Evolutionary conservation across 1,140 invertebrate genomes (phyloP).

Genomic region (Triops longicaudatus): DNA sequence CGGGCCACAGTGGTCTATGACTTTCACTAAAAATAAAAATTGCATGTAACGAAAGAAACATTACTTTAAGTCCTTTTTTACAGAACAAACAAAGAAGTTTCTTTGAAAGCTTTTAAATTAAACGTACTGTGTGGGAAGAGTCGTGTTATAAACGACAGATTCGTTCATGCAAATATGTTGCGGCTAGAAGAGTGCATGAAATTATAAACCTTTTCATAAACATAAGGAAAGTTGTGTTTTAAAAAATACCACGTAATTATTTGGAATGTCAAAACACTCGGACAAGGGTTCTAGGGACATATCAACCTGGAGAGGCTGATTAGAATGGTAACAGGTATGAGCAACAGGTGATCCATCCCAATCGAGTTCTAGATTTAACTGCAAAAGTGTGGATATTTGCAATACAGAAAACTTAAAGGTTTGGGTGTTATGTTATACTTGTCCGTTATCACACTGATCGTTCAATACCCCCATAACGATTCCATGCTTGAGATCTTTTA

Average conservation of each 20-base stretch:
- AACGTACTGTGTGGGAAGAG: constrained; percentile 56
- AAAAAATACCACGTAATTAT: constrained; percentile 47
- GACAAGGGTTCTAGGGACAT: constrained; percentile 43
- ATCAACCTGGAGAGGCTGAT: constrained; percentile 43
- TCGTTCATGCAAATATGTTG: constrained; percentile 60
- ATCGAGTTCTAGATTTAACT: constrained; percentile 60
- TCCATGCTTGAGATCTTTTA: constrained; percentile 39
- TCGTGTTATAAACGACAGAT: constrained; percentile 52
- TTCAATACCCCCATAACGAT: constrained; percentile 50
- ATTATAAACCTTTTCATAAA: not conserved
- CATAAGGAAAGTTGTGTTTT: constrained; percentile 21
- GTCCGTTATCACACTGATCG: constrained; percentile 57
- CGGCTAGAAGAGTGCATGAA: constrained; percentile 41
- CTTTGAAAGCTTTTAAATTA: constrained; percentile 21
- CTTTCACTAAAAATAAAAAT: constrained; percentile 52
- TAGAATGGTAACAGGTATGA: constrained; percentile 54
- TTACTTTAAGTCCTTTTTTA: not conserved
- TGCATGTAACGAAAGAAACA: constrained; percentile 20
- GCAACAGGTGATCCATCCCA: constrained; percentile 56
- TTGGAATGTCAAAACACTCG: constrained; percentile 51
- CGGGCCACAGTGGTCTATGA: constrained; percentile 69
- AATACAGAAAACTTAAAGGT: constrained; percentile 9
- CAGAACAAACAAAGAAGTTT: no score
- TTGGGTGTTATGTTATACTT: constrained; percentile 43
- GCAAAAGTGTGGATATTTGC: constrained; percentile 35